phyloP scores from a whole-genome alignment of 1,140 invertebrate species.

The Diuraphis noxia region DNA sequence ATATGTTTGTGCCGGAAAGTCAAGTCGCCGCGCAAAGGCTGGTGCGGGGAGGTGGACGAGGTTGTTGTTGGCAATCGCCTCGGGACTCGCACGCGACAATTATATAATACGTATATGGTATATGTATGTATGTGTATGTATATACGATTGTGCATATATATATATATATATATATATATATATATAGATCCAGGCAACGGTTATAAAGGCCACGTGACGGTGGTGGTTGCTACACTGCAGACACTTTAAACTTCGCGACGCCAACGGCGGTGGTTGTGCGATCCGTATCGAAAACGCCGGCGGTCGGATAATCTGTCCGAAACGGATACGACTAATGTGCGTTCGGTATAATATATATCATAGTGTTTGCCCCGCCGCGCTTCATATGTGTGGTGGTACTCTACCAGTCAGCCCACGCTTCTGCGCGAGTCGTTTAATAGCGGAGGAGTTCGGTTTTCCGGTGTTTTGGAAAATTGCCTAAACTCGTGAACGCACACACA shows the following conservation, averaged over 20 bases:
- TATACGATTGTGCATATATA: too few species aligned
- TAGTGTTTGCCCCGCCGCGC: not conserved
- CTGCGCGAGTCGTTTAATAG: not conserved
- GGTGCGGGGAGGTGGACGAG: not conserved
- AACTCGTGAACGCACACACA: not conserved
- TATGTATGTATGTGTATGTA: too few species aligned
- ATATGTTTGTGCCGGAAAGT: not conserved
- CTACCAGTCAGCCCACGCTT: not conserved
- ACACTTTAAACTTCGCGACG: conserved; percentile 36
- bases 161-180: not conserved
- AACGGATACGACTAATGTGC: conserved; percentile 3
- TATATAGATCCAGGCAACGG: not conserved
- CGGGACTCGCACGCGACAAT: not conserved
- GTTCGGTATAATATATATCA: not conserved
- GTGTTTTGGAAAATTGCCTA: conserved; percentile 47
- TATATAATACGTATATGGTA: too few species aligned
- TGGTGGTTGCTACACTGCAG: not conserved
- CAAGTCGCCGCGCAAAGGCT: not conserved
- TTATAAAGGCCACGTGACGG: not conserved
- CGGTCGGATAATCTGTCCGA: conserved; percentile 45
- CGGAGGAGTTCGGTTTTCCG: not conserved
- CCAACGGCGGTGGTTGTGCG: not conserved
- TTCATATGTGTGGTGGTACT: not conserved
- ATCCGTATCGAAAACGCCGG: conserved; percentile 12
- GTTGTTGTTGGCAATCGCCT: not conserved